Evolutionary conservation across 2,113 vertebrate species (phyloP).

Genomic region (Eclectus roratus): DNA sequence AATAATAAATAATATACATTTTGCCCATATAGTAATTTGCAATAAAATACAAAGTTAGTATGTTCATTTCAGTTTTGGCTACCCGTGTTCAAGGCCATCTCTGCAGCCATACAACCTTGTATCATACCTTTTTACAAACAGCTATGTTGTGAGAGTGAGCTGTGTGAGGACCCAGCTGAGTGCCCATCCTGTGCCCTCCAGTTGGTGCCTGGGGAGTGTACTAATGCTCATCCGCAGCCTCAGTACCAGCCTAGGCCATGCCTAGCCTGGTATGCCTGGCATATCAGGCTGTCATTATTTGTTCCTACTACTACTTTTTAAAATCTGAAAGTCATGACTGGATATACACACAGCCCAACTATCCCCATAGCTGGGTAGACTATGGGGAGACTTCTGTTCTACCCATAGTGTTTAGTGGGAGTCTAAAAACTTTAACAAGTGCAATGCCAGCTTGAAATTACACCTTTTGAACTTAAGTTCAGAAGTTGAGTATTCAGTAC

Average conservation of each 20-base stretch:
- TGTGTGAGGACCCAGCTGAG: neutral
- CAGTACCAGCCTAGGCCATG: neutral
- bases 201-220: neutral
- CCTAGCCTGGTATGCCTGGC: neutral
- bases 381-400: neutral
- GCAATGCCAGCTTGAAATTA: neutral
- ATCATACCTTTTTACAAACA: neutral
- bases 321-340: neutral
- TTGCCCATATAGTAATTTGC: neutral
- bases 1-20: too few relatives aligned
- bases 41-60: neutral
- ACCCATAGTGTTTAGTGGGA: neutral
- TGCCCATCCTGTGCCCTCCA: neutral
- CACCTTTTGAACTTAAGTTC: neutral
- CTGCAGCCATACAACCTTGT: neutral
- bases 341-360: neutral
- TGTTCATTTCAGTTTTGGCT: neutral
- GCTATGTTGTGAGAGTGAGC: accelerated
- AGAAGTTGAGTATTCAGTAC: neutral
- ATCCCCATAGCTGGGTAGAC: neutral
- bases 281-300: neutral
- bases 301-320: neutral
- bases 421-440: neutral
- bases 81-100: neutral
- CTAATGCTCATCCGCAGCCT: neutral